Evolutionary conservation across 2,113 vertebrate genomes (phyloP).

Genomic region (Sinocyclocheilus rhinocerous): DNA sequence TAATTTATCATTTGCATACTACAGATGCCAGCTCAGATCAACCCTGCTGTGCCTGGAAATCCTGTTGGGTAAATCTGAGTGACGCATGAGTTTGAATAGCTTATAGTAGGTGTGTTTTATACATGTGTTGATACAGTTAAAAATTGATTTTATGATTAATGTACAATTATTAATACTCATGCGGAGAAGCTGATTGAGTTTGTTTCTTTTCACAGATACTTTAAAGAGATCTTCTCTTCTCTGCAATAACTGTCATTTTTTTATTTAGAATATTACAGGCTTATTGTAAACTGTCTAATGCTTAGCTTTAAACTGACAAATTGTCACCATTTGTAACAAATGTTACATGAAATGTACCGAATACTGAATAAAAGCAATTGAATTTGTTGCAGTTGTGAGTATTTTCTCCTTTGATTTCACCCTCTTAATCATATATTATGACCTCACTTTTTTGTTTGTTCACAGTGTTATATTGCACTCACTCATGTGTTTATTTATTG

Average conservation of each 20-base stretch:
- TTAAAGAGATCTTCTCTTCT: not conserved
- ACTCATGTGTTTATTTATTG: too few relatives aligned
- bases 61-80: conserved; percentile 19
- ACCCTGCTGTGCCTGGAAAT: conserved; percentile 12
- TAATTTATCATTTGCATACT: not conserved
- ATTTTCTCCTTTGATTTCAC: not conserved
- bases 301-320: not conserved
- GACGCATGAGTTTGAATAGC: too few relatives aligned
- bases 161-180: not conserved
- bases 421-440: not conserved
- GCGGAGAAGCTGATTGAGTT: not conserved
- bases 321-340: conserved; percentile 9
- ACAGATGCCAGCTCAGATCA: conserved; percentile 33
- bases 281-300: not conserved
- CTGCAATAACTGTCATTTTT: not conserved
- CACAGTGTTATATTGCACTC: not conserved
- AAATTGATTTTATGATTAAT: not conserved
- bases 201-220: conserved; percentile 12
- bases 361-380: not conserved
- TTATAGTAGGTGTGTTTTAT: conserved; percentile 10
- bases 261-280: not conserved
- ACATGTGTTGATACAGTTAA: not conserved
- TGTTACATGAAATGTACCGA: not conserved
- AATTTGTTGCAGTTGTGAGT: not conserved
- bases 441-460: not conserved